phyloP scores from a whole-genome alignment of 2,888 invertebrate species.

The Ichneumon xanthorius region DNA sequence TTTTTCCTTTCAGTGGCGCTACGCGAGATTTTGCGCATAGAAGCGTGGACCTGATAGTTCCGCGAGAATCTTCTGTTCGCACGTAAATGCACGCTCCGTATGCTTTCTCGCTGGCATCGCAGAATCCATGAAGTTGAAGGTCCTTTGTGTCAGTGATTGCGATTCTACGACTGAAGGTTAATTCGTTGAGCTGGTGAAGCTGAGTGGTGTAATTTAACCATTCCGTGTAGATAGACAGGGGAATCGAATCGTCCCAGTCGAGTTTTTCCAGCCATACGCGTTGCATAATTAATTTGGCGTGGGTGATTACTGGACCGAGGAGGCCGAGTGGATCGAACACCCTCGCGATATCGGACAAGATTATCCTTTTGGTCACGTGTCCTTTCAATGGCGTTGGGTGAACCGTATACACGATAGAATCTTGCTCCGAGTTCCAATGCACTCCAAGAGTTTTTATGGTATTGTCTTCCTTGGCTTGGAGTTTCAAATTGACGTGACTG shows the following conservation, averaged over 20 bases:
- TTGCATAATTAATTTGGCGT: too few relatives aligned
- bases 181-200: neutral
- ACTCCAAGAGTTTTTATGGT: conserved; percentile 54
- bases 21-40: neutral
- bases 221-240: neutral
- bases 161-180: too few relatives aligned
- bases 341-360: too few relatives aligned
- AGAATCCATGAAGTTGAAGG: too few relatives aligned
- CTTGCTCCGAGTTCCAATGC: conserved; percentile 41
- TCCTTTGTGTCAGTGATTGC: too few relatives aligned
- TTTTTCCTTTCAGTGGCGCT: conserved; percentile 1
- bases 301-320: too few relatives aligned
- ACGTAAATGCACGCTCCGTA: neutral
- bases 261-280: neutral
- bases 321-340: too few relatives aligned
- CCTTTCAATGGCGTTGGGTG: neutral
- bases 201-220: conserved; percentile 22
- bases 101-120: too few relatives aligned
- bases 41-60: neutral
- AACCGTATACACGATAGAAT: conserved; percentile 36
- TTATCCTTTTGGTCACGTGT: too few relatives aligned
- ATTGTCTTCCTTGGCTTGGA: conserved; percentile 22
- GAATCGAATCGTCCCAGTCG: conserved; percentile 53
- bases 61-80: neutral
- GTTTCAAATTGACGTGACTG: conserved; percentile 31